A percentile compares a stretch with the other conserved stretches of the same genome.
These are phyloP conservation scores for Pseudorhombus dupliciocellatus DNA, from an alignment of 2,113 vertebrate genomes.

Conservation along the genomic window DNA sequence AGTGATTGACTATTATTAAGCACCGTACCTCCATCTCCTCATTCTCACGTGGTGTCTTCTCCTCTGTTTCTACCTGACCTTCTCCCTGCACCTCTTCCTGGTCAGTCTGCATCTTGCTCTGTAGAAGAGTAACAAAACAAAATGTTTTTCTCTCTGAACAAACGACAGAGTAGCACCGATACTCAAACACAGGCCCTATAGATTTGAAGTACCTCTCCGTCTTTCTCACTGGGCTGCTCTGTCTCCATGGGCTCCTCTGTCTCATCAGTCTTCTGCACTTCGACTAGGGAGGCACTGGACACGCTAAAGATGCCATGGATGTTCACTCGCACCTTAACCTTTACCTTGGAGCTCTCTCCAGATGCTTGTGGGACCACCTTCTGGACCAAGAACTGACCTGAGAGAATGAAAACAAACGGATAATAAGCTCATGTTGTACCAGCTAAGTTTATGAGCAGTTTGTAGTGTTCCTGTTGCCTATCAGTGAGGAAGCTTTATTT, in stretches of 20 bases:
- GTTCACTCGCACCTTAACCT: slow-evolving; percentile 94
- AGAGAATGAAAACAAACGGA: neutral
- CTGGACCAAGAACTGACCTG: slow-evolving; percentile 94
- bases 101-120: slow-evolving; percentile 96
- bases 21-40: slow-evolving; percentile 95
- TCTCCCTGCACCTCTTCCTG: slow-evolving; percentile 89
- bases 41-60: slow-evolving; percentile 85
- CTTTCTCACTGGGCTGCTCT: slow-evolving; percentile 83
- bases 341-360: slow-evolving; percentile 94
- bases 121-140: slow-evolving; percentile 16
- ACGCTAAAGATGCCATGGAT: slow-evolving; percentile 95
- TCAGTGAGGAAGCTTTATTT: neutral
- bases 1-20: neutral
- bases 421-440: neutral
- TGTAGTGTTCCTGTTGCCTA: neutral
- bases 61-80: slow-evolving; percentile 81
- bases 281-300: slow-evolving; percentile 91
- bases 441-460: neutral
- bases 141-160: neutral
- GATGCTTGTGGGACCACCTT: slow-evolving; percentile 93
- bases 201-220: slow-evolving; percentile 70
- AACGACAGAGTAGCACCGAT: neutral
- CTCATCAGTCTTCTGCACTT: slow-evolving; percentile 85
- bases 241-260: slow-evolving; percentile 90
- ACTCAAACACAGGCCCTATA: neutral